Evolutionary conservation across 2,888 invertebrate genomes (phyloP), one percentile per base, ranked within the genome.

Genomic region (Morpho deidamia): DNA sequence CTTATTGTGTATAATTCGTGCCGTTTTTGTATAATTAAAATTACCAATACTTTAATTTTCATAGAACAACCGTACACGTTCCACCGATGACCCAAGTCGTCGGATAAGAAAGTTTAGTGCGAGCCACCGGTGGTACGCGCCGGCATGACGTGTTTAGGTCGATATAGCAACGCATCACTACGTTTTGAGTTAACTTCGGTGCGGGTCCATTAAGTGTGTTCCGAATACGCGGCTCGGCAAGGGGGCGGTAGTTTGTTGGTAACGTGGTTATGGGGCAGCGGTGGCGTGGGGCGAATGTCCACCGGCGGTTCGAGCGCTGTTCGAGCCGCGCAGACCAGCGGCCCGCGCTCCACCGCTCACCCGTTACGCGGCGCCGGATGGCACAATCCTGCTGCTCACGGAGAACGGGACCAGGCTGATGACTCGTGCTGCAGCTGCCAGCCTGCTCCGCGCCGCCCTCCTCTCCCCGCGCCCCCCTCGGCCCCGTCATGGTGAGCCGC

Each of bases 321-420:
- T 84, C 79, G 86, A 86, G 83, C 87, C 84, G 67, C 76, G 74
- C 71, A 80, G 78, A 70, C 80, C 82, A 63, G 78, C 81, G 66
- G 80, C 82, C 66, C 82, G 83, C 41, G 82, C 81, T 56, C 89
- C 90, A 63, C 85, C 91, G 62, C 82, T 92, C 78, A 92, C 91
- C 70, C 90, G 91, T 76, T 91, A 92, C 87, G 90, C 91, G 67
- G 90, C 91, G 68, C 88, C 91, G 62, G 91, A 91, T 71, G 91
- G 92, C 81, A 90, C 91, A 75, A 90, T 92, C 83, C 90, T 92
- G 78, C 91, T 91, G 77, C 91, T 92, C 84, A 91, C 92, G 79
- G 92, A 91, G 81, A 91, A 92, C 74, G 92, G 92, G 83, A 92
- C 91, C 74, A 82, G 92, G 70, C 87, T 88, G 84, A 84, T 90